Percentiles rank a stretch among this genome's conserved stretches.
phyloP scores from a whole-genome alignment of 2,888 invertebrate species.

The Leuctra nigra region DNA sequence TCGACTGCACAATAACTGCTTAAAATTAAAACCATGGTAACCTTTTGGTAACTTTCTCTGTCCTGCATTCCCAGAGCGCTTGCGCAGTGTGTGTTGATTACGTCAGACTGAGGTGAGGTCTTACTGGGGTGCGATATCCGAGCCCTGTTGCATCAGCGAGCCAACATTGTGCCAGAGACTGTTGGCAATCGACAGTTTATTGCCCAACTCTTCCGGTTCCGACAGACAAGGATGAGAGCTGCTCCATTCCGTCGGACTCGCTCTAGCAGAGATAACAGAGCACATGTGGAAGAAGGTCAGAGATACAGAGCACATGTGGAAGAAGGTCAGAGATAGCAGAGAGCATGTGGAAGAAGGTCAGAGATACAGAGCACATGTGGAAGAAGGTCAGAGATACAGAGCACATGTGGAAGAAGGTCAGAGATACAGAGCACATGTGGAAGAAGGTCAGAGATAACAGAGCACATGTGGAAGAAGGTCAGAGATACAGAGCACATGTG shows the following conservation, averaged over 20 bases:
- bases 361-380: conserved; percentile 2
- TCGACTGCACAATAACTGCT: too few relatives aligned
- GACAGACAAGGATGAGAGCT: conserved; percentile 46
- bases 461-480: too few relatives aligned
- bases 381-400: not conserved
- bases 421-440: too few relatives aligned
- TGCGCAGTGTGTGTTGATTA: not conserved
- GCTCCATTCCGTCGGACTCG: conserved; percentile 51
- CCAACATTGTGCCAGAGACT: conserved; percentile 54
- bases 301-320: too few relatives aligned
- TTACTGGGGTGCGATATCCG: conserved; percentile 47
- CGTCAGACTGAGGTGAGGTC: conserved; percentile 15
- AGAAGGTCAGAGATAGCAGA: not conserved
- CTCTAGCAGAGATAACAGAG: too few relatives aligned
- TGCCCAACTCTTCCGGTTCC: conserved; percentile 48
- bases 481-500: too few relatives aligned
- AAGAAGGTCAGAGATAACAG: too few relatives aligned
- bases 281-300: too few relatives aligned
- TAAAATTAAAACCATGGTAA: too few relatives aligned
- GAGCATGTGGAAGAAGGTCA: not conserved
- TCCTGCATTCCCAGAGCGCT: not conserved
- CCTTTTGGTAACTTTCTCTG: too few relatives aligned
- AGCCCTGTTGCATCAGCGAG: conserved; percentile 50
- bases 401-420: too few relatives aligned
- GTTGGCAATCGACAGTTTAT: conserved; percentile 47